Base-by-base conservation (phyloP, 92 coral and sea anemone species). In the Phymanthus crucifer region DNA sequence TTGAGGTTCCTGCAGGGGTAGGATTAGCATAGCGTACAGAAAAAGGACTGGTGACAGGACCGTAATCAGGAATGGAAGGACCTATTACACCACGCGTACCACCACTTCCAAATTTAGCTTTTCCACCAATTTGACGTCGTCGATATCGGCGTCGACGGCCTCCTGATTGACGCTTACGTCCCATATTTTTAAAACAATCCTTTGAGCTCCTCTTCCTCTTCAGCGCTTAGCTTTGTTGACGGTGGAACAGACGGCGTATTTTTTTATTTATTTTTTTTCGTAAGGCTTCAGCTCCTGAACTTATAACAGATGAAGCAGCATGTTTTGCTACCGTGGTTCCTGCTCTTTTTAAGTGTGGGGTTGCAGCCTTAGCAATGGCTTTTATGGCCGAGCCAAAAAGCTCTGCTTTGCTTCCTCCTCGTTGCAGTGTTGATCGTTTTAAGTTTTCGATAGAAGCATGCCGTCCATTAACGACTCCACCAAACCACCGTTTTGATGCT, bases 331-430 rank as follows among this genome's bases (percentile, higher is more conserved):
- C 1, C 3, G 12, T 6, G 0, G 1, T 7, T 6, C 14, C 78
- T 2, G 32, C 6, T 32, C 45, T 72, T n/a, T 74, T 74, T 17
- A 74, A 18, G 1, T 52, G 33, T 1, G 78, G 67, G 4, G 16
- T 46, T 1, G 78, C 78, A 1, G 35, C 68, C 19, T 48, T 74
- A 5, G 78, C 78, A 23, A 74, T 1, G 0, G 45, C 43, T n/a
- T 74, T 74, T 2, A 74, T 8, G 33, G 43, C 78, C 6, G 21
- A 13, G 1, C 78, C 78, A 2, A 34, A 16, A 35, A 74, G 8
- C 32, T 26, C 68, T 3, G 78, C 78, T 34, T 48, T 52, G 23
- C 45, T 32, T 14, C 78, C 78, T 5, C 78, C 78, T 0, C 78
- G 66, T 32, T 74, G 78, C 17, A 34, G 13, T 0, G 13, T 32